Conservation (phyloP, 1,140 invertebrate species). For the Macrocentrus cingulum region DNA sequence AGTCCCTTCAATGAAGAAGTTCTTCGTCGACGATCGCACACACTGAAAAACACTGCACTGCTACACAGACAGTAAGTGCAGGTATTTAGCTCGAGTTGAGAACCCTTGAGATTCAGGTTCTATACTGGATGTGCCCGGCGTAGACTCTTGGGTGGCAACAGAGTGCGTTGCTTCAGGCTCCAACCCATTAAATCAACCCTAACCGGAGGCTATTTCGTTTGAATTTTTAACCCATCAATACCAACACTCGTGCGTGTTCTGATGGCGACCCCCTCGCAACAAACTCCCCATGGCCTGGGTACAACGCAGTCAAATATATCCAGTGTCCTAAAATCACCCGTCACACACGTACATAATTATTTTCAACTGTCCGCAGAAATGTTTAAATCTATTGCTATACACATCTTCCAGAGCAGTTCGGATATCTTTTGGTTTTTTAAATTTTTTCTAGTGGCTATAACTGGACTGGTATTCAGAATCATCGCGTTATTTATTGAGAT, state of each 20-base stretch:
- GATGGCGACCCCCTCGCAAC: background rate
- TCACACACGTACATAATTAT: no score
- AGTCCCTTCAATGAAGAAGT: conserved; percentile 37
- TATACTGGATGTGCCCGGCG: conserved; percentile 24
- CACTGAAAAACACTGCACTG: no score
- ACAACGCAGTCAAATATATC: no score
- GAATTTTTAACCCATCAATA: background rate
- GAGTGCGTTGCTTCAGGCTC: conserved; percentile 8
- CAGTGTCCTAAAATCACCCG: no score
- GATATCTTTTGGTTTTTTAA: no score
- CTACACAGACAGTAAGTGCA: background rate
- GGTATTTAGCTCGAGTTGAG: conserved; percentile 40
- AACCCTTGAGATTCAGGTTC: conserved; percentile 57
- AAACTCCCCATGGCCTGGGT: no score
- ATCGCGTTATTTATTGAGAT: no score
- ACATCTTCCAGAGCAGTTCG: no score
- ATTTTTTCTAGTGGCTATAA: no score
- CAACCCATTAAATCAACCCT: conserved; percentile 22
- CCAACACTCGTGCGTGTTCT: background rate
- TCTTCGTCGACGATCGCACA: conserved; percentile 13
- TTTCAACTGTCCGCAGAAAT: no score
- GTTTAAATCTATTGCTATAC: no score
- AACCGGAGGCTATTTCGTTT: conserved; percentile 1
- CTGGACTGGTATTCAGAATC: no score
- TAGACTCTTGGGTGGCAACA: conserved; percentile 26